phyloP scores from a whole-genome alignment of 2,888 invertebrate genomes.

The Parnassius glacialis region DNA sequence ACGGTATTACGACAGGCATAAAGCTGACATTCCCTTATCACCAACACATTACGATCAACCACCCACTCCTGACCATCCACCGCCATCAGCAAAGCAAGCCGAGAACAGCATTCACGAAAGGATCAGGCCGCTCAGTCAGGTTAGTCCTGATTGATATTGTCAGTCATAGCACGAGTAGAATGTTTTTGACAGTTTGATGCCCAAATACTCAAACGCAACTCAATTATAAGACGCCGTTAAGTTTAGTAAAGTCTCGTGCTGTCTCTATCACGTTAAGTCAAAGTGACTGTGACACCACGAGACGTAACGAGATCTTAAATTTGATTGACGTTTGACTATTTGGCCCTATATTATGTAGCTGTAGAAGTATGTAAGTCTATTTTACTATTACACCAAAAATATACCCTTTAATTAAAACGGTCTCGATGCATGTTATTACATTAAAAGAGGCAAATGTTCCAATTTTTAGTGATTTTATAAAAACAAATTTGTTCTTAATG shows the following conservation, averaged over 20 bases:
- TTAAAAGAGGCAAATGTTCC: neutral
- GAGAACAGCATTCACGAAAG: slow-evolving; percentile 93
- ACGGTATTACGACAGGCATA: slow-evolving; percentile 62
- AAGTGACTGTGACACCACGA: too few species aligned
- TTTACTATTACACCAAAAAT: neutral
- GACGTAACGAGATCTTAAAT: too few species aligned
- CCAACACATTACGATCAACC: slow-evolving; percentile 95
- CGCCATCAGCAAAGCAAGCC: slow-evolving; percentile 94
- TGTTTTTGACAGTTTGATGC: neutral
- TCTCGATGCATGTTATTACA: neutral
- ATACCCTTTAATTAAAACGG: neutral
- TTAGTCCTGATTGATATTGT: slow-evolving; percentile 76
- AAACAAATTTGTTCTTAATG: too few species aligned
- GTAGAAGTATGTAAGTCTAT: slow-evolving; percentile 2
- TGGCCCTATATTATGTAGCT: neutral
- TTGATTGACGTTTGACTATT: too few species aligned
- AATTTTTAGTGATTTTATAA: neutral
- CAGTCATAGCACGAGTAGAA: slow-evolving; percentile 1
- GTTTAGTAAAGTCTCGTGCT: too few species aligned
- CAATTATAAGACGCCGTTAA: too few species aligned
- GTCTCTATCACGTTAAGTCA: too few species aligned
- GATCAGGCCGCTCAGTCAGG: slow-evolving; percentile 94
- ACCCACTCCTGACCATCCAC: slow-evolving; percentile 96
- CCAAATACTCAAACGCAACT: too few species aligned
- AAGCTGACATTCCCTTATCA: slow-evolving; percentile 85